These are phyloP conservation scores for Xenopus petersii DNA, from an alignment of 2,797 vertebrate genomes.

Conservation along the genomic window DNA sequence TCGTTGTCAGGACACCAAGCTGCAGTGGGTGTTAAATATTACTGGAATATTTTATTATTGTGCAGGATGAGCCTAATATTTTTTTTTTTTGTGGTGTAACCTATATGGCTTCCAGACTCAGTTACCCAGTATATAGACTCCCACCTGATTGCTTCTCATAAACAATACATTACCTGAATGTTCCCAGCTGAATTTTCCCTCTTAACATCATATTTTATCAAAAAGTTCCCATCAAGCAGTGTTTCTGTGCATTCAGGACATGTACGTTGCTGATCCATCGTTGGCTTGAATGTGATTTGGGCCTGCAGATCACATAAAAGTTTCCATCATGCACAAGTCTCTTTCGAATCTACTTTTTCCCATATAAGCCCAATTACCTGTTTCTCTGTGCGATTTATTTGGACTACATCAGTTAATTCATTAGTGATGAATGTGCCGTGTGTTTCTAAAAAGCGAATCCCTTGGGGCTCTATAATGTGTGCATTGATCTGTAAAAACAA, in stretches of 20 bases:
- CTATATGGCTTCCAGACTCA: too few relatives aligned
- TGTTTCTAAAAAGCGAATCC: slow-evolving; percentile 67
- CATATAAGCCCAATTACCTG: slow-evolving; percentile 59
- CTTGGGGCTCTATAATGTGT: slow-evolving; percentile 77
- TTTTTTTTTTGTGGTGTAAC: too few relatives aligned
- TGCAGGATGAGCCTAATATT: too few relatives aligned
- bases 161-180: slow-evolving; percentile 62
- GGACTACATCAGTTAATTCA: slow-evolving; percentile 71
- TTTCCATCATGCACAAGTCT: background rate
- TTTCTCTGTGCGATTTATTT: slow-evolving; percentile 70
- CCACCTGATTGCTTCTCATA: too few relatives aligned
- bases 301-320: slow-evolving; percentile 56
- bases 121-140: too few relatives aligned
- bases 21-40: too few relatives aligned
- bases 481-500: slow-evolving; percentile 66
- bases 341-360: background rate
- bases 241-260: slow-evolving; percentile 64
- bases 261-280: slow-evolving; percentile 68
- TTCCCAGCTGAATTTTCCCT: slow-evolving; percentile 57
- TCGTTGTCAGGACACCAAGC: too few relatives aligned
- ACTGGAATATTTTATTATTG: too few relatives aligned
- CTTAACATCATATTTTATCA: slow-evolving; percentile 72
- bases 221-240: slow-evolving; percentile 70
- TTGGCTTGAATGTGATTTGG: slow-evolving; percentile 70
- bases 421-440: slow-evolving; percentile 70